Evolutionary conservation across 1,140 invertebrate genomes (phyloP).

Genomic region (Babylonia areolata): DNA sequence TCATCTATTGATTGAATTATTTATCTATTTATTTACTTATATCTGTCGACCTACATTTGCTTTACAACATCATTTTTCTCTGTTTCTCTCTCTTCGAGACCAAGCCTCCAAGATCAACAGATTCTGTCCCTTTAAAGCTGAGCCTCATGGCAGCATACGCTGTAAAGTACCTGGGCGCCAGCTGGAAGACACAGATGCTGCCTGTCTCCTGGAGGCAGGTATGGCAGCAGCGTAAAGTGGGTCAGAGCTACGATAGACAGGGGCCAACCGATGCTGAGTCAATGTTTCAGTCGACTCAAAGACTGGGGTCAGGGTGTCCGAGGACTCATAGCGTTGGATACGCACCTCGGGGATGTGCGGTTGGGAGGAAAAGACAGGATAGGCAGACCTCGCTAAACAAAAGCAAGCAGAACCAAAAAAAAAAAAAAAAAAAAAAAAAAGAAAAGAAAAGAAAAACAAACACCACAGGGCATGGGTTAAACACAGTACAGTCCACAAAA

Average conservation of each 20-base stretch:
- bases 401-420: slow-evolving; percentile 14
- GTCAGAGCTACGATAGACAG: slow-evolving; percentile 56
- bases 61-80: no score
- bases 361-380: neutral
- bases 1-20: no score
- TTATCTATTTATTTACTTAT: no score
- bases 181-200: neutral
- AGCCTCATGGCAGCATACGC: no score
- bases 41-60: no score
- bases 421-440: neutral
- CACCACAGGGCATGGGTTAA: neutral
- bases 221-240: slow-evolving; percentile 66
- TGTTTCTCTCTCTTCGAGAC: no score
- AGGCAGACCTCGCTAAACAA: slow-evolving; percentile 11
- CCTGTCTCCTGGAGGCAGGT: slow-evolving; percentile 19
- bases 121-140: no score
- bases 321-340: slow-evolving; percentile 7
- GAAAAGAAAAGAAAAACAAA: slow-evolving; percentile 20
- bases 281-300: slow-evolving; percentile 11
- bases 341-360: neutral
- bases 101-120: no score
- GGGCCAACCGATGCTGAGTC: slow-evolving; percentile 34
- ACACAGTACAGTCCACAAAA: no score
- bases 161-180: slow-evolving; percentile 10
- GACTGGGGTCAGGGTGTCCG: neutral